Evolutionary conservation across 2,888 invertebrate species (phyloP).

Genomic region (Meliscaeva auricollis): DNA sequence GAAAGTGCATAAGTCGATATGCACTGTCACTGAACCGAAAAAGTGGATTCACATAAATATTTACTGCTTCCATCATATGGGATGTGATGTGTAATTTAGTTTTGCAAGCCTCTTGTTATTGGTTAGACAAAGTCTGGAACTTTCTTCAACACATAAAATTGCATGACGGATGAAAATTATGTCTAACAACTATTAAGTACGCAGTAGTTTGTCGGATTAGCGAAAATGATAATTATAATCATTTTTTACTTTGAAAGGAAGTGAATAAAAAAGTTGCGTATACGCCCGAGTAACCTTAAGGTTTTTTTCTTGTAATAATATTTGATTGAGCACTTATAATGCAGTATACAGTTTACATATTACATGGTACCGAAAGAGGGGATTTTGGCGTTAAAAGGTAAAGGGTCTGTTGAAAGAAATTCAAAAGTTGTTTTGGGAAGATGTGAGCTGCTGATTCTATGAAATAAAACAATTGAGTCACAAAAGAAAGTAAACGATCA

Average conservation of each 20-base stretch:
- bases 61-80: not conserved
- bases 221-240: not conserved
- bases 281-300: not conserved
- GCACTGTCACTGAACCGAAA: slow-evolving; percentile 65
- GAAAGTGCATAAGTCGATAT: slow-evolving; percentile 69
- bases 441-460: too few species aligned
- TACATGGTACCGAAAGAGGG: too few species aligned
- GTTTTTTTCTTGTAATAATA: not conserved
- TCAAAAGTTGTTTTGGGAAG: too few species aligned
- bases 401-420: too few species aligned
- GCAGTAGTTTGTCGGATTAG: not conserved
- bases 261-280: slow-evolving; percentile 19
- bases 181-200: not conserved
- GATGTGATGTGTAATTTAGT: not conserved
- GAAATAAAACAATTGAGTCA: too few species aligned
- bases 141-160: slow-evolving; percentile 37
- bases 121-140: slow-evolving; percentile 9
- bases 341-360: too few species aligned
- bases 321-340: not conserved
- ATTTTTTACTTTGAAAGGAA: not conserved
- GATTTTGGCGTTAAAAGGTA: too few species aligned
- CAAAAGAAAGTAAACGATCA: too few species aligned
- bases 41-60: slow-evolving; percentile 40
- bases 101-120: not conserved
- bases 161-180: slow-evolving; percentile 8